Base-by-base conservation (phyloP, 2,888 invertebrate genomes). In the Sussaba pulchella region DNA sequence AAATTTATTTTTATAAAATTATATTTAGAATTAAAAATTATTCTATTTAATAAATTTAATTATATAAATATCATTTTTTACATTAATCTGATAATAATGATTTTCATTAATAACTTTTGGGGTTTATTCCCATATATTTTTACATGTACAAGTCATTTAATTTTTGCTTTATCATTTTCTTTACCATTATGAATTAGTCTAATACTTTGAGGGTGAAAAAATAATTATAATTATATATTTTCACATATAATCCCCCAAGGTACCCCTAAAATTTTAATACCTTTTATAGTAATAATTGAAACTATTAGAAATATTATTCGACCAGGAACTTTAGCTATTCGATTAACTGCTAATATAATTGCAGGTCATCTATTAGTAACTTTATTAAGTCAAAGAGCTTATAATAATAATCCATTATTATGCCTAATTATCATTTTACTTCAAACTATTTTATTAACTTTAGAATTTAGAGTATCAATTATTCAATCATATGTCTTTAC, bases 271-370 rank as follows among this genome's bases (percentile, higher is more conserved):
- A 86, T 94, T 86, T 86, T 96, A 88, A 95, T 95, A 93, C 95
- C 95, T 31, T 96, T 96, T 93, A 95, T 96, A 93, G 95, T 96
- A 6, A 90, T 95, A 92, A 96, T 96, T 94, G 96, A 96, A 95
- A 94, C 95, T 43, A 94, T 95, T 92, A 96, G 95, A 87, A 96
- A 95, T 93, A 86, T 95, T 84, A 96, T 96, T 92, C 95, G 95
- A 10, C 95, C 95, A 0, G 93, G 94, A 90, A 96, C 96, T 2
- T 92, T 96, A 93, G 94, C 95, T 0, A 94, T 96, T 77, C 96
- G 96, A 83, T 89, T 96, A 93, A 94, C 95, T 4, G 96, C 96
- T n/a, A 96, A 96, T 93, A 96, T 96, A 94, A 95, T 96, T 93
- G 95, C 96, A 0, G 96, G 95, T 0, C 95, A 96, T 90, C 89